Evolutionary conservation across 2,113 vertebrate genomes (phyloP).

Genomic region (Hippocampus guttulatus): DNA sequence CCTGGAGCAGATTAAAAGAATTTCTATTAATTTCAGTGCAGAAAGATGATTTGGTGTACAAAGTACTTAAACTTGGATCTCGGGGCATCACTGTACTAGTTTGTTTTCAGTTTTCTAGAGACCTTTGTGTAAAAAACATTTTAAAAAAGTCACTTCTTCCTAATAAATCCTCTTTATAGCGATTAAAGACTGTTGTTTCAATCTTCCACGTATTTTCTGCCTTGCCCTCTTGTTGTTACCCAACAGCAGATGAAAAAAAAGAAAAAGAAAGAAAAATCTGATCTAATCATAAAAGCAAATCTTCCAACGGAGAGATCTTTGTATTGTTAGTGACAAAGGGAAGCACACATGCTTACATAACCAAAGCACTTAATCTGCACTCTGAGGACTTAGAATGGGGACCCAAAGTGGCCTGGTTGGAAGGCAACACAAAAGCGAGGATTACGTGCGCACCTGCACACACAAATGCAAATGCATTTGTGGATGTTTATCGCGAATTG

Average conservation of each 20-base stretch:
- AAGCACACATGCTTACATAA: slow-evolving; percentile 25
- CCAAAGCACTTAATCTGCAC: slow-evolving; percentile 35
- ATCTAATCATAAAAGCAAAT: slow-evolving; percentile 40
- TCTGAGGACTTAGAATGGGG: slow-evolving; percentile 14
- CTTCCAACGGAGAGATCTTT: slow-evolving; percentile 18
- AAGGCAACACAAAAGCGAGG: slow-evolving; percentile 18
- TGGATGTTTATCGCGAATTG: background rate
- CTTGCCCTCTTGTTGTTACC: slow-evolving; percentile 5
- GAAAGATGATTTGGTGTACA: too few relatives aligned
- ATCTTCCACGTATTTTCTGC: slow-evolving; percentile 10
- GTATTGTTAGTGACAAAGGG: slow-evolving; percentile 31
- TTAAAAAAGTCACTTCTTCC: background rate
- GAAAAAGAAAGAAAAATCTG: background rate
- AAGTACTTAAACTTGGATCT: too few relatives aligned
- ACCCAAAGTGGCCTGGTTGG: slow-evolving; percentile 22
- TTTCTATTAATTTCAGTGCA: too few relatives aligned
- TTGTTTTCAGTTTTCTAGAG: background rate
- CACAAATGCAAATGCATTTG: background rate
- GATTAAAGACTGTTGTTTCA: slow-evolving; percentile 57
- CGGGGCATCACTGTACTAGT: background rate
- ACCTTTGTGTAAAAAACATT: background rate
- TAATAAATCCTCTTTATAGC: slow-evolving; percentile 11
- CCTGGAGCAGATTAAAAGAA: too few relatives aligned
- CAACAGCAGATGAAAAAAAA: background rate
- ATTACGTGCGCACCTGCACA: slow-evolving; percentile 4